Evolutionary conservation across 2,888 invertebrate species (phyloP).

Genomic region (Macaria liturata): DNA sequence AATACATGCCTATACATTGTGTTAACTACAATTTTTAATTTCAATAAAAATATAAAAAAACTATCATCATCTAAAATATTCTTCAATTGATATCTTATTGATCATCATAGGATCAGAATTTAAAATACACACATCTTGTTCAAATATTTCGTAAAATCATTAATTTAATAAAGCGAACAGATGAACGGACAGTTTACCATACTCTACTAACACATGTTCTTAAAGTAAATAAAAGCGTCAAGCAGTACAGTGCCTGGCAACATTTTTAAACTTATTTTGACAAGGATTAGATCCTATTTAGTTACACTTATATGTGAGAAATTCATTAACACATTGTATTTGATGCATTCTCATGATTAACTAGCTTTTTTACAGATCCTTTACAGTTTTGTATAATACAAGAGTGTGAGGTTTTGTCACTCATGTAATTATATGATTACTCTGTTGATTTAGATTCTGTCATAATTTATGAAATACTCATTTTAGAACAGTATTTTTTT

Average conservation of each 20-base stretch:
- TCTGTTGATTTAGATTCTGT: too few relatives aligned
- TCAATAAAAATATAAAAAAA: too few relatives aligned
- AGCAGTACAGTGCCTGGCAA: conserved; percentile 32
- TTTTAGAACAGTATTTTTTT: too few relatives aligned
- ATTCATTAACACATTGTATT: conserved; percentile 25
- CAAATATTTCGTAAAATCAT: conserved; percentile 24
- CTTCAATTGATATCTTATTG: too few relatives aligned
- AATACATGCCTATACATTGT: too few relatives aligned
- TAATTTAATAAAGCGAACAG: conserved; percentile 53
- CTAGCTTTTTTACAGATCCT: conserved; percentile 1
- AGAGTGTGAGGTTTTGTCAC: neutral
- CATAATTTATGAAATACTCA: too few relatives aligned
- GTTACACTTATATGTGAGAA: conserved; percentile 35
- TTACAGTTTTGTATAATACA: conserved; percentile 10
- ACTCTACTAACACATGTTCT: conserved; percentile 61
- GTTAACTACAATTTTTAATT: too few relatives aligned
- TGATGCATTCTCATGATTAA: conserved; percentile 11
- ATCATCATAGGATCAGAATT: too few relatives aligned
- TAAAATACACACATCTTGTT: too few relatives aligned
- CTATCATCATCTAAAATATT: too few relatives aligned
- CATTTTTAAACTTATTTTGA: conserved; percentile 44
- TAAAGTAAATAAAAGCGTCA: conserved; percentile 52
- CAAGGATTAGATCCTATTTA: conserved; percentile 42
- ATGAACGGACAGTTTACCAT: conserved; percentile 48
- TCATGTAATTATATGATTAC: too few relatives aligned